Conservation (phyloP, 2,797 vertebrate species). For the Rhodeus uyekii region DNA sequence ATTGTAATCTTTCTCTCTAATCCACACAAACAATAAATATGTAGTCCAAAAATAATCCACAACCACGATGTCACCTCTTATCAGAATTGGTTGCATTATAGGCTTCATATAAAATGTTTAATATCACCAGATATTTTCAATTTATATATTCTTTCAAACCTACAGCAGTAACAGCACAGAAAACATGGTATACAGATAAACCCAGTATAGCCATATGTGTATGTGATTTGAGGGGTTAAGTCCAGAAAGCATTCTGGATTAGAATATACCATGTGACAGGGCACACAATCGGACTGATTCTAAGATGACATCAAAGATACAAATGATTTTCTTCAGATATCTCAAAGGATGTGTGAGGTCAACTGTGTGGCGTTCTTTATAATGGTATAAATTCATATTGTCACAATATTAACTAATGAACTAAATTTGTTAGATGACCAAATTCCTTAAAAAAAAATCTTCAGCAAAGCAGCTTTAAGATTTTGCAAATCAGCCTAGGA, state of each 20-base stretch:
- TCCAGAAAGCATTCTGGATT: slow-evolving; percentile 33
- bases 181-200: neutral
- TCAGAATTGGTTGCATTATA: slow-evolving; percentile 40
- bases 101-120: neutral
- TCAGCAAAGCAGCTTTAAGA: neutral
- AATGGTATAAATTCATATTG: neutral
- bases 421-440: neutral
- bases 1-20: slow-evolving; percentile 50
- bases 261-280: slow-evolving; percentile 34
- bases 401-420: neutral
- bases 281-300: slow-evolving; percentile 5
- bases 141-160: neutral
- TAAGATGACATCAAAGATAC: slow-evolving; percentile 5
- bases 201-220: slow-evolving; percentile 32
- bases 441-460: neutral
- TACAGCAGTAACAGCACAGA: neutral
- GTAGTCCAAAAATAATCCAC: slow-evolving; percentile 12
- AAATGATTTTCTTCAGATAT: slow-evolving; percentile 17
- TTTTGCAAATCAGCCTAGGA: neutral
- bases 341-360: neutral
- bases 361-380: neutral
- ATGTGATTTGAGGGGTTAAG: slow-evolving; percentile 30
- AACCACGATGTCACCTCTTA: slow-evolving; percentile 31
- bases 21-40: slow-evolving; percentile 43
- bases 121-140: neutral